These are phyloP conservation scores for Enteromius treurensis DNA, from an alignment of 2,797 vertebrate species.

Conservation along the genomic window DNA sequence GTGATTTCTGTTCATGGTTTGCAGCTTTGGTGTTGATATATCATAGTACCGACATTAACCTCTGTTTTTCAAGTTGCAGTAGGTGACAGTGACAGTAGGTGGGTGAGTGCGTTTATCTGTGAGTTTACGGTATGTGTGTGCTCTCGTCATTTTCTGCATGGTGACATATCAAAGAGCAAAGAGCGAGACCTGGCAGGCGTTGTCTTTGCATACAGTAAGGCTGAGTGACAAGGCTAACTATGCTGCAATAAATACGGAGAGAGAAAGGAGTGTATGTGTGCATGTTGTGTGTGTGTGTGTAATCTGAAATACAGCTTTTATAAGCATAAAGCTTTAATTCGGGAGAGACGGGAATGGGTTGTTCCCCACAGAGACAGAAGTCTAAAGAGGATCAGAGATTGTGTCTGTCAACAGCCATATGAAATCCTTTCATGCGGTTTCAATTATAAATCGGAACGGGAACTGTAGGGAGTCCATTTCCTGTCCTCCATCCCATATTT, in stretches of 20 bases:
- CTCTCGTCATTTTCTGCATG: constrained; percentile 47
- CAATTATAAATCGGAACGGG: constrained; percentile 74
- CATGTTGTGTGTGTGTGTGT: constrained; percentile 46
- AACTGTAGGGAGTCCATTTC: constrained; percentile 3
- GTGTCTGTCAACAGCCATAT: constrained; percentile 73
- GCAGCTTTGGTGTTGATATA: background rate
- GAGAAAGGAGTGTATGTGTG: background rate
- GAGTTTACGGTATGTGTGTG: background rate
- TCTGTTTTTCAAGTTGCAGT: background rate
- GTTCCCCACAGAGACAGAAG: constrained; percentile 62
- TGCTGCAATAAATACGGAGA: constrained; percentile 1
- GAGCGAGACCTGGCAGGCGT: constrained; percentile 26
- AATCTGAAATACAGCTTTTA: constrained; percentile 61
- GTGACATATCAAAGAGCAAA: constrained; percentile 57
- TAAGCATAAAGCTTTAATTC: constrained; percentile 67
- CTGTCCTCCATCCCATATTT: constrained; percentile 58
- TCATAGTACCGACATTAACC: background rate
- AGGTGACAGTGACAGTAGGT: constrained; percentile 25
- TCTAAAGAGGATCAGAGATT: constrained; percentile 74
- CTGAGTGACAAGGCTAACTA: constrained; percentile 30
- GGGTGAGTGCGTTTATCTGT: constrained; percentile 36
- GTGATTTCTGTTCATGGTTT: background rate
- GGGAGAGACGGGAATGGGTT: constrained; percentile 67
- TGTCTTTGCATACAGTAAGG: constrained; percentile 39
- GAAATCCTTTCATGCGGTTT: constrained; percentile 82